phyloP scores from a whole-genome alignment of 2,797 vertebrate species.

The Microchirus variegatus region DNA sequence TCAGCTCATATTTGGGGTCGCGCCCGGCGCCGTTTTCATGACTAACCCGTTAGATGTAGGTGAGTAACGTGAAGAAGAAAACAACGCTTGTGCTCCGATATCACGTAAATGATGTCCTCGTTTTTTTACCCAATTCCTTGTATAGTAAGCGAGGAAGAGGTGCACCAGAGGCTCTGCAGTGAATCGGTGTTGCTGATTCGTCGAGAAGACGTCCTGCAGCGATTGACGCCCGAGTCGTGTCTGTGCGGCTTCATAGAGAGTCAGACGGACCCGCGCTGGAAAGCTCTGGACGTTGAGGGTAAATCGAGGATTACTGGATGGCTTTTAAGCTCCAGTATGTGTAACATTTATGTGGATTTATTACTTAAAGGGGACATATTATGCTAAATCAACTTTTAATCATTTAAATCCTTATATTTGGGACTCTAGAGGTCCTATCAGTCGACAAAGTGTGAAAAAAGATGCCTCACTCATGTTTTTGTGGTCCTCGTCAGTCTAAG shows the following conservation, averaged over 20 bases:
- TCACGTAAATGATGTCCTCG: background rate
- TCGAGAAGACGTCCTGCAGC: conserved; percentile 78
- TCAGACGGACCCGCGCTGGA: conserved; percentile 68
- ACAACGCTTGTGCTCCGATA: too few species aligned
- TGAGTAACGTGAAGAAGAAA: conserved; percentile 39
- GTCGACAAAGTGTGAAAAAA: too few species aligned
- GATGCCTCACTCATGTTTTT: too few species aligned
- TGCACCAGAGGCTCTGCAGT: conserved; percentile 78
- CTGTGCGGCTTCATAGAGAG: conserved; percentile 55
- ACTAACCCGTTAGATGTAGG: conserved; percentile 83
- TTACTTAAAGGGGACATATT: too few species aligned
- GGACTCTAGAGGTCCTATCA: too few species aligned
- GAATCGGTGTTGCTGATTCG: conserved; percentile 80
- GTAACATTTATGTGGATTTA: background rate
- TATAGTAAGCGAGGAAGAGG: conserved; percentile 68
- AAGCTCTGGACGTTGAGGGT: conserved; percentile 75
- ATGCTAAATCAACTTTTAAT: too few species aligned
- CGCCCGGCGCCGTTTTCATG: conserved; percentile 75
- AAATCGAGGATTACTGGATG: background rate
- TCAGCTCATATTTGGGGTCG: conserved; percentile 82
- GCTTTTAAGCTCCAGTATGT: too few species aligned
- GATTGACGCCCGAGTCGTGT: conserved; percentile 47
- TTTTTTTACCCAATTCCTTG: background rate
- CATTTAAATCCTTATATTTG: too few species aligned
- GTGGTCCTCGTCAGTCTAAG: too few species aligned